Percentiles rank a stretch among this genome's conserved stretches.
These are phyloP conservation scores for Tribolium madens DNA, from an alignment of 1,140 invertebrate species.

Conservation along the genomic window DNA sequence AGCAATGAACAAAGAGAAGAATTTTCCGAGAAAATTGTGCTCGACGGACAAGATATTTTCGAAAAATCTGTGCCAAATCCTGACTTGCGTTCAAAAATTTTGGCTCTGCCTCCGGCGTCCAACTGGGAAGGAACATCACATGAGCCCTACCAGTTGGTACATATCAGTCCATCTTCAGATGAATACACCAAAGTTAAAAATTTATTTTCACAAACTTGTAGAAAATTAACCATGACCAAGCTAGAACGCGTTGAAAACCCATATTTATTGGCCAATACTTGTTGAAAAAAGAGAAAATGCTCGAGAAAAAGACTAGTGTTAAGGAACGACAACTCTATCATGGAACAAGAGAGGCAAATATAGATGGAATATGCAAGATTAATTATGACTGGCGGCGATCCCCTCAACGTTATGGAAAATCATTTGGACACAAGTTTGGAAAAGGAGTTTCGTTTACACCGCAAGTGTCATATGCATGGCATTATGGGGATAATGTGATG, in stretches of 20 bases:
- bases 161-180: neutral
- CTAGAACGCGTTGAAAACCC: constrained; percentile 13
- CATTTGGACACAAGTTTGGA: constrained; percentile 50
- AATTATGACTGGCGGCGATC: constrained; percentile 42
- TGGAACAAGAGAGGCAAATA: constrained; percentile 8
- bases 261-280: neutral
- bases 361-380: constrained; percentile 31
- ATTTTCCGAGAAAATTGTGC: no score
- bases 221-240: neutral
- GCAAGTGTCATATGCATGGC: constrained; percentile 45
- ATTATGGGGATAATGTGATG: constrained; percentile 50
- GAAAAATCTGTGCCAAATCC: neutral
- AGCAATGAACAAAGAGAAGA: no score
- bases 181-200: neutral
- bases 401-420: neutral
- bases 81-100: neutral
- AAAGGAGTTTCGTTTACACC: constrained; percentile 52
- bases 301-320: neutral
- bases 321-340: constrained; percentile 7
- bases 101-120: neutral
- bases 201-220: neutral
- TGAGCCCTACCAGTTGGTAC: neutral
- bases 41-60: no score
- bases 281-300: constrained; percentile 13
- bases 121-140: neutral